Evolutionary conservation across 2,888 invertebrate genomes (phyloP).

Genomic region (Agriopis leucophaearia): DNA sequence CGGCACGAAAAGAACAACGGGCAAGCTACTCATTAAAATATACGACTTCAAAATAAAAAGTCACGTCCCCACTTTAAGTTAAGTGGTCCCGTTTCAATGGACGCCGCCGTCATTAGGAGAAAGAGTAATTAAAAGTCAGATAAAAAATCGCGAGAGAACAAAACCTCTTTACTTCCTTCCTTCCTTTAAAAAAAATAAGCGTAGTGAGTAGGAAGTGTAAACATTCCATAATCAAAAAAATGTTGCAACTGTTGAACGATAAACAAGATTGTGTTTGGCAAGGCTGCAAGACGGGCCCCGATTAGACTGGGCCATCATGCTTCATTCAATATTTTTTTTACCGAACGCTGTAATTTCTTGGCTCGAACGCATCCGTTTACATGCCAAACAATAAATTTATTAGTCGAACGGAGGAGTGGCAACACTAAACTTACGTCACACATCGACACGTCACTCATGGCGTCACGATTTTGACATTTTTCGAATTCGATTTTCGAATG

Average conservation of each 20-base stretch:
- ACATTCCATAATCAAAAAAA: slow-evolving; percentile 63
- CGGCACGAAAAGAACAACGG: slow-evolving; percentile 51
- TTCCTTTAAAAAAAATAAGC: slow-evolving; percentile 15
- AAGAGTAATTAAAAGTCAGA: slow-evolving; percentile 81
- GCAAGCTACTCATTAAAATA: slow-evolving; percentile 50
- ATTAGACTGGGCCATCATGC: slow-evolving; percentile 79
- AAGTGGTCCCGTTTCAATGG: slow-evolving; percentile 76
- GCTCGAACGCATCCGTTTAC: slow-evolving; percentile 86
- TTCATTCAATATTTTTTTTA: slow-evolving; percentile 86
- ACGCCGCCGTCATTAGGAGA: slow-evolving; percentile 76
- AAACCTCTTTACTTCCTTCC: slow-evolving; percentile 43
- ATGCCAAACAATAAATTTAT: slow-evolving; percentile 87
- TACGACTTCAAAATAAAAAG: slow-evolving; percentile 65
- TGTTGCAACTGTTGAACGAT: slow-evolving; percentile 75
- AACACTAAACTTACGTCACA: slow-evolving; percentile 78
- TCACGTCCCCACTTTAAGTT: slow-evolving; percentile 74
- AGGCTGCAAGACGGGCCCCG: slow-evolving; percentile 74
- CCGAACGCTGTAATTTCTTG: slow-evolving; percentile 85
- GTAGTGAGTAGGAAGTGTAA: slow-evolving; percentile 42
- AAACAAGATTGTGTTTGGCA: slow-evolving; percentile 80
- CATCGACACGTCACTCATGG: slow-evolving; percentile 74
- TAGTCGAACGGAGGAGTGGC: slow-evolving; percentile 84
- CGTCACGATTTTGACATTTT: slow-evolving; percentile 77
- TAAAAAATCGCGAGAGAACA: slow-evolving; percentile 71
- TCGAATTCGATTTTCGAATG: slow-evolving; percentile 67